A percentile compares a stretch with the other conserved stretches of the same genome.
Conservation (phyloP, 2,797 vertebrate genomes). For the Anas capensis region DNA sequence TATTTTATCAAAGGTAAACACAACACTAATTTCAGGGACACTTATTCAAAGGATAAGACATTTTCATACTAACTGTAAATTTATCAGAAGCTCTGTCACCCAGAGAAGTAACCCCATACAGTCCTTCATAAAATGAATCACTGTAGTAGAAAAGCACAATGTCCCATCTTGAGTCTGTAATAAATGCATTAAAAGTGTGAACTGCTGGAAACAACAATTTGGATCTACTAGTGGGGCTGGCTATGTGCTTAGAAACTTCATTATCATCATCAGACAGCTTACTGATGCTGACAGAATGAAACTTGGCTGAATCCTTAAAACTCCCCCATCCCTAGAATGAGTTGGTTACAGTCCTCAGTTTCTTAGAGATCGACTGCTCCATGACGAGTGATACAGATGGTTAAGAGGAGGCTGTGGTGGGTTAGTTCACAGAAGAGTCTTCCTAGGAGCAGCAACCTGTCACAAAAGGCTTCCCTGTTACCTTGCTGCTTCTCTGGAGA, state of each 20-base stretch:
- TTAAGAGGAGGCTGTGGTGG: conserved; percentile 12
- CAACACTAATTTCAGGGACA: not conserved
- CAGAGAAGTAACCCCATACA: not conserved
- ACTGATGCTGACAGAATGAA: conserved; percentile 39
- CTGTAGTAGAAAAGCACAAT: not conserved
- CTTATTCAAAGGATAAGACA: not conserved
- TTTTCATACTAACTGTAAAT: not conserved
- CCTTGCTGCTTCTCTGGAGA: not conserved
- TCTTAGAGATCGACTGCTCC: not conserved
- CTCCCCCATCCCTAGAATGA: not conserved
- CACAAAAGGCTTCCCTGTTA: not conserved
- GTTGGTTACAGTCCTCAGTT: conserved; percentile 10
- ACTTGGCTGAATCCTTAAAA: conserved; percentile 16
- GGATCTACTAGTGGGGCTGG: not conserved
- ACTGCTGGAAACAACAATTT: not conserved
- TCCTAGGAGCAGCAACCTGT: not conserved
- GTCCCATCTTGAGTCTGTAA: not conserved
- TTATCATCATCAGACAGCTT: not conserved
- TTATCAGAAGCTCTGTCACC: not conserved
- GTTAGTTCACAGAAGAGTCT: not conserved
- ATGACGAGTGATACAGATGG: not conserved
- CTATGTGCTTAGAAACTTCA: not conserved
- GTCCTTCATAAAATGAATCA: not conserved
- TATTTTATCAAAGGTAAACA: not conserved
- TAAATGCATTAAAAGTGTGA: not conserved